Percentiles rank a stretch among this genome's conserved stretches.
Conservation (phyloP, 2,113 vertebrate species). For the Pluvianellus socialis region DNA sequence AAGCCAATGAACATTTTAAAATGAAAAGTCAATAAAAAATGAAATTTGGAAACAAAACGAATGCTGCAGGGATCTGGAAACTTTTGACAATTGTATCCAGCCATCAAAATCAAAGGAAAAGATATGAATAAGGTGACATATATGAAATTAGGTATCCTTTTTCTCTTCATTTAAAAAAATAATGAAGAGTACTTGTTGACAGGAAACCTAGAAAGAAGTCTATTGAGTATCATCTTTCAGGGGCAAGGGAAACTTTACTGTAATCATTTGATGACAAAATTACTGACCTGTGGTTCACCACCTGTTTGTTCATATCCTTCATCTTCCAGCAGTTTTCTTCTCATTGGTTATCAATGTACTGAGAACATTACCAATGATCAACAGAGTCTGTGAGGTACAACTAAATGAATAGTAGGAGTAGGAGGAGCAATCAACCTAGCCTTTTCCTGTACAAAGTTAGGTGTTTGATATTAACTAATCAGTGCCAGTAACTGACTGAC, state of each 20-base stretch:
- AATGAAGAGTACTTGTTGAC: not conserved
- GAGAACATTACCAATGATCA: not conserved
- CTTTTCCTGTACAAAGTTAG: not conserved
- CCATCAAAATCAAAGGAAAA: not conserved
- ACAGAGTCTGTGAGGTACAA: not conserved
- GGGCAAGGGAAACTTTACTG: not conserved
- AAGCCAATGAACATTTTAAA: not conserved
- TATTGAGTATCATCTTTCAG: not conserved
- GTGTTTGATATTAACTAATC: not conserved
- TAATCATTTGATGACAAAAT: not conserved
- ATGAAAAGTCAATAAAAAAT: not conserved
- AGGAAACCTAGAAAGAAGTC: not conserved
- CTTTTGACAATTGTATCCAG: not conserved
- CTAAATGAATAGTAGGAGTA: not conserved
- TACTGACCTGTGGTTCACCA: not conserved
- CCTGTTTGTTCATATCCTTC: not conserved
- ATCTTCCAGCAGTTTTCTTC: not conserved
- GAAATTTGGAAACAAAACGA: not conserved
- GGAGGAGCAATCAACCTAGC: not conserved
- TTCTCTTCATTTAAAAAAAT: not conserved
- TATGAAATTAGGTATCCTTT: not conserved
- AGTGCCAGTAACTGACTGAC: not conserved
- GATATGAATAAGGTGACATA: not conserved
- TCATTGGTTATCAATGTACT: not conserved
- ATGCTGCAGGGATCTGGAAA: not conserved